These are phyloP conservation scores for Masnerella sp. DNA, from an alignment of 2,888 invertebrate genomes.

Conservation along the genomic window DNA sequence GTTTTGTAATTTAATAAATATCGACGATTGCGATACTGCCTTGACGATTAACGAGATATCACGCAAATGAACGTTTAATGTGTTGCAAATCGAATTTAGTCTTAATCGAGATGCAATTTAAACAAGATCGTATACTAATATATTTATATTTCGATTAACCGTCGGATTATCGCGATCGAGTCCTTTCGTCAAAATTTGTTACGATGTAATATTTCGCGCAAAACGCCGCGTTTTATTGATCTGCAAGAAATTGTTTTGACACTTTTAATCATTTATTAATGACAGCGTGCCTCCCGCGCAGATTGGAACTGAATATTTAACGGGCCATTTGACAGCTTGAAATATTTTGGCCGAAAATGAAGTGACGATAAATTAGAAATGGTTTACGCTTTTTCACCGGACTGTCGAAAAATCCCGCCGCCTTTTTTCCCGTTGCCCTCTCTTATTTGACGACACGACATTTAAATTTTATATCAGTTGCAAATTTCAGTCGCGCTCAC, in stretches of 20 bases:
- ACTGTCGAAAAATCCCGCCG: slow-evolving; percentile 14
- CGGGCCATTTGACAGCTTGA: slow-evolving; percentile 18
- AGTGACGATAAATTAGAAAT: slow-evolving; percentile 33
- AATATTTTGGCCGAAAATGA: slow-evolving; percentile 38
- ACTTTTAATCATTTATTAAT: slow-evolving; percentile 54
- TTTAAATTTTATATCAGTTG: slow-evolving; percentile 50
- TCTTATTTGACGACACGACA: slow-evolving; percentile 6
- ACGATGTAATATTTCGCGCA: slow-evolving; percentile 51
- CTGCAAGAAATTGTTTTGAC: slow-evolving; percentile 55
- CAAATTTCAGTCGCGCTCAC: slow-evolving; percentile 34
- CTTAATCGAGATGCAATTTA: slow-evolving; percentile 63
- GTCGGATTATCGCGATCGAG: slow-evolving; percentile 45
- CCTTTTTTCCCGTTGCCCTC: neutral
- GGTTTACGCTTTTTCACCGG: slow-evolving; percentile 10
- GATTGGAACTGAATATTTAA: slow-evolving; percentile 48
- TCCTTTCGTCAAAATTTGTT: slow-evolving; percentile 51
- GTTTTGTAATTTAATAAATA: slow-evolving; percentile 64
- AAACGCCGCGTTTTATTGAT: slow-evolving; percentile 46
- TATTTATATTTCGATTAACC: slow-evolving; percentile 62
- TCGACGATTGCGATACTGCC: slow-evolving; percentile 57
- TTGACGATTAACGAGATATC: slow-evolving; percentile 62
- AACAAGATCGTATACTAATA: slow-evolving; percentile 61
- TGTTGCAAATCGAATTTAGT: slow-evolving; percentile 60
- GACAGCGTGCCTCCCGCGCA: slow-evolving; percentile 15
- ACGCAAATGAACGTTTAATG: slow-evolving; percentile 60